Evolutionary conservation across 2,797 vertebrate species (phyloP), one percentile per base, ranked within the genome.

Genomic region (Nannoperca australis): DNA sequence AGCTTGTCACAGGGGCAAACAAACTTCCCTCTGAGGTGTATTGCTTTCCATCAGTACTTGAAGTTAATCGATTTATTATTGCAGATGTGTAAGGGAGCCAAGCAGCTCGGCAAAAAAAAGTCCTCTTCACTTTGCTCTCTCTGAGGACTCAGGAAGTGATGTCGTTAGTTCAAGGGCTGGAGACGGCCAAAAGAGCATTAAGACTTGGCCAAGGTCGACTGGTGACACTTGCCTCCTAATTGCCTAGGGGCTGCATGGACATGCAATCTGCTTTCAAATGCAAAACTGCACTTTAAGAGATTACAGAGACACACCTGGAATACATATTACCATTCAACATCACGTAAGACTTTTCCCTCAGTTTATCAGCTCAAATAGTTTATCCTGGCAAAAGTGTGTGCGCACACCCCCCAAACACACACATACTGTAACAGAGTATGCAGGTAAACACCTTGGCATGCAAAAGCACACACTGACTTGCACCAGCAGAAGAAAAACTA

Each of bases 231-330:
- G 79, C 83, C 78, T 87, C 60, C 64, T 91, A 93, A 92, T 91
- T 92, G 83, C 86, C 85, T 27, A 22, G 56, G 70, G 84, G 89
- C 84, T 85, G 79, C 54, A 76, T 76, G 71, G 85, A 75, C 78
- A 58, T 79, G 73, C 88, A 89, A 82, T 91, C 90, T 86, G 91
- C 84, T 90, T 91, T 86, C 85, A 93, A 92, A 91, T 92, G 84
- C 88, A 90, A 89, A 94, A 88, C 79, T 89, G 90, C 90, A 93
- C 89, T 94, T 93, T 89, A 90, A 89, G 83, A 92, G 90, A 92
- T 93, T 92, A 88, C 82, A 77, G 81, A 85, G 76, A 91, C 88
- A 81, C 86, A 89, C 88, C 88, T 93, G 88, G 85, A 92, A 91
- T 92, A 84, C 88, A 90, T 87, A 86, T 89, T 58, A 82, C 83